These are phyloP conservation scores for Epicauta chinensis DNA, from an alignment of 1,140 invertebrate species.

Conservation along the genomic window DNA sequence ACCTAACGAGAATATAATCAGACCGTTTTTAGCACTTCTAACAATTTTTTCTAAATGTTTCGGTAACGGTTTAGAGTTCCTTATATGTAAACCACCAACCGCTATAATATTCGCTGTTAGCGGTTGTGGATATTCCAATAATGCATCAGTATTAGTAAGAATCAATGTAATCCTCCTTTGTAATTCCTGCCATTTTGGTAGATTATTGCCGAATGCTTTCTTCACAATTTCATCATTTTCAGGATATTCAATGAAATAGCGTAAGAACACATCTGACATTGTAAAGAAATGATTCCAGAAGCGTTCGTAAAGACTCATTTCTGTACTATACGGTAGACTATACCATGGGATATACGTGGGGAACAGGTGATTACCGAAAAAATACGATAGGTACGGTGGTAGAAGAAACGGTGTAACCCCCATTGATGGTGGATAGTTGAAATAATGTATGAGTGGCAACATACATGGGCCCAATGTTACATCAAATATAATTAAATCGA, in stretches of 20 bases:
- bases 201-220: constrained; percentile 18
- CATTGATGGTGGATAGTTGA: constrained; percentile 5
- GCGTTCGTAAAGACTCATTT: constrained; percentile 5
- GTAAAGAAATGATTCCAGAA: constrained; percentile 1
- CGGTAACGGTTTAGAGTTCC: constrained; percentile 32
- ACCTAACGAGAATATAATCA: constrained; percentile 29
- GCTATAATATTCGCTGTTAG: constrained; percentile 48
- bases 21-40: constrained; percentile 24
- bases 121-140: constrained; percentile 41
- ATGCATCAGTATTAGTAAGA: constrained; percentile 44
- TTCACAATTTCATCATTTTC: neutral
- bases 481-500: constrained; percentile 33
- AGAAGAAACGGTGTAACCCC: constrained; percentile 5
- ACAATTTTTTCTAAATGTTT: constrained; percentile 21
- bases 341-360: constrained; percentile 2
- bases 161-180: constrained; percentile 23
- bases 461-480: constrained; percentile 27
- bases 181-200: constrained; percentile 15
- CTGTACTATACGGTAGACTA: constrained; percentile 8
- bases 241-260: neutral
- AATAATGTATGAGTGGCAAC: neutral
- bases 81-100: constrained; percentile 49
- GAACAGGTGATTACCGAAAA: constrained; percentile 1
- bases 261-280: neutral
- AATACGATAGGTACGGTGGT: constrained; percentile 2